Percentiles rank a stretch among this genome's conserved stretches.
Conservation (phyloP, 2,888 invertebrate species). For the Cynaeus angustus region DNA sequence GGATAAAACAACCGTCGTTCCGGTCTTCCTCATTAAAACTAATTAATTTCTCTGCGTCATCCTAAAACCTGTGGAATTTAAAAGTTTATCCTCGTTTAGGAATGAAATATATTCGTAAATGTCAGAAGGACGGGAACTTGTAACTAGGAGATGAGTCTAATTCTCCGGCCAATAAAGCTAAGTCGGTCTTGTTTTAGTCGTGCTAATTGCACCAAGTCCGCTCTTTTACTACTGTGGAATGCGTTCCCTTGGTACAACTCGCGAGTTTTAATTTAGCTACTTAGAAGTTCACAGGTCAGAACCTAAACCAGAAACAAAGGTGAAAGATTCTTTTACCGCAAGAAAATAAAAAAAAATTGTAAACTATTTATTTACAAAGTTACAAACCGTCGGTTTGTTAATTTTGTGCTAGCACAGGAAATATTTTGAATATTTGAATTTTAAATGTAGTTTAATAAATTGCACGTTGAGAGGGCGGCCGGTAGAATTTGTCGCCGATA, state of each 20-base stretch:
- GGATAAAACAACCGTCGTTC: constrained; percentile 8
- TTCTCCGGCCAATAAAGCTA: constrained; percentile 62
- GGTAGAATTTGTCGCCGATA: constrained; percentile 11
- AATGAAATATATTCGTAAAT: constrained; percentile 56
- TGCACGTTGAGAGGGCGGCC: constrained; percentile 8
- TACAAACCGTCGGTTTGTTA: no score
- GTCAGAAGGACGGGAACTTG: constrained; percentile 46
- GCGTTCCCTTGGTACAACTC: constrained; percentile 35
- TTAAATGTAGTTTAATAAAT: constrained; percentile 26
- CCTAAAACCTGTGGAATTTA: constrained; percentile 38
- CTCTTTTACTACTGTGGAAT: constrained; percentile 53
- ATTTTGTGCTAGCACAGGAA: neutral
- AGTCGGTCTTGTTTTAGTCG: constrained; percentile 57
- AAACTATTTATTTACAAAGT: no score
- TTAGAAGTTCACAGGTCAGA: constrained; percentile 28
- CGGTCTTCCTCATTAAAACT: constrained; percentile 26
- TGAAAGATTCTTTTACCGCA: neutral
- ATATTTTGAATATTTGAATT: constrained; percentile 13
- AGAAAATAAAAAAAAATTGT: no score
- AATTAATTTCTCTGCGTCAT: constrained; percentile 33
- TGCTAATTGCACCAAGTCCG: constrained; percentile 56
- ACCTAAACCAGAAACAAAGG: neutral
- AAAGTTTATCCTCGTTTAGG: constrained; percentile 48
- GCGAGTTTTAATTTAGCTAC: constrained; percentile 54
- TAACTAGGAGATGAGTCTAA: constrained; percentile 56